Evolutionary conservation across 2,888 invertebrate species (phyloP), one percentile per base, ranked within the genome.

Genomic region (Amaurobius ferox): DNA sequence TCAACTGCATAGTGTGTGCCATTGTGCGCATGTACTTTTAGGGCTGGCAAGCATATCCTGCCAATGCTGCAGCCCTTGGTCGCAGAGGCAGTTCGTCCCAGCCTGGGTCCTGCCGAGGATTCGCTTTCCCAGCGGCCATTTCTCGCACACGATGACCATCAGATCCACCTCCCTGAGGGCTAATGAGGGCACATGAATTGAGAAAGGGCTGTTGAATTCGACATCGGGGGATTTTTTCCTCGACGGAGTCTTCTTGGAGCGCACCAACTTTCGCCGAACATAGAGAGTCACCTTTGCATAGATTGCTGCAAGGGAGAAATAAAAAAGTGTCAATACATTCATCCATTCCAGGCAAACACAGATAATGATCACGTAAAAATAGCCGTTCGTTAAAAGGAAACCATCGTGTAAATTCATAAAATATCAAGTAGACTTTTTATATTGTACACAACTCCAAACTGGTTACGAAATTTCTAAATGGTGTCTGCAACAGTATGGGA

Each of bases 131-230:
- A 87, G 68, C 0, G 87, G 79, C 5, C 81, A 79, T 28, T 88
- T 88, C 19, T 88, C 88, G 64, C 89, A 89, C 0, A 89, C 55
- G 16, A 86, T 73, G 13, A 89, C 78, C 29, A 87, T 74, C 0
- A 89, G 68, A 40, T 88, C 87, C 5, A 89, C 88, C 30, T 89
- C 87, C n/a, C 81, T 78, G 0, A 89, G 40, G 6, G 88, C 76
- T 3, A 86, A 55, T 0, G 78, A 77, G 9, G 90, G 87, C 3
- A 91, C 88, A 48, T 89, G 90, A 76, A 91, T 91, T 0, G 90
- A 89, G 88, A 91, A 90, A 0, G 90, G 90, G 78, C 90, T 91
- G 81, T 91, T 90, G 86, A 91, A 90, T 55, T 89, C 90, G 0
- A 90, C 88, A 23, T 91, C 90, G 5, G 89, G 76, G 1, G 89